Evolutionary conservation across 2,888 invertebrate species (phyloP), one percentile per base, ranked within the genome.

Genomic region (Cyclophora albipunctata): DNA sequence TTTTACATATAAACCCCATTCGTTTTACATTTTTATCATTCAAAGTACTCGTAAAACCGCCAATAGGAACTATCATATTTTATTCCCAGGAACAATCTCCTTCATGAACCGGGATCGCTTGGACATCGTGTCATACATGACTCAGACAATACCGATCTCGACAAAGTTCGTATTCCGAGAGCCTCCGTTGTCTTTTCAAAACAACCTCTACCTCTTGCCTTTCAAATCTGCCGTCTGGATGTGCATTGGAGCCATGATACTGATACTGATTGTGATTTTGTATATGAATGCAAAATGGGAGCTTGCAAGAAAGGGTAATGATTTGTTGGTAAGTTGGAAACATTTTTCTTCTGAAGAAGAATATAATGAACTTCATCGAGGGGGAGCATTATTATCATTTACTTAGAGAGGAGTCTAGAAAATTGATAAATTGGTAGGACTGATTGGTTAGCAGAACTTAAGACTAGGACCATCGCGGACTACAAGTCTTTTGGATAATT

Each of bases 151-250:
- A 1, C 71, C 75, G 6, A 67, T 82, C 0, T 66, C 66, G 3
- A 65, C 87, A 0, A 83, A 75, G 52, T 92, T 93, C 60, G 80
- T 93, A 45, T 93, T 93, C 68, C 89, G 91, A 4, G 90, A 91
- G 51, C 93, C 93, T 1, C 89, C 92, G 3, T 74, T 93, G 4
- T 92, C 93, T 0, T 90, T 90, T 51, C 90, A 92, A 4, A 89
- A 90, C 55, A 94, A 93, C 67, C 84, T 94, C 51, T 93, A 91
- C 64, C 74, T 89, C 1, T 71, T 93, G 41, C 92, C 93, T 0
- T 93, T 93, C 64, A 84, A 88, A 41, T 75, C 73, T 3, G 67
- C 76, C 0, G 93, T 93, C 1, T 93, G 93, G 93, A 71, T 89
- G 42, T 84, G 89, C 41, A 78, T 85, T 41, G 82, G 81, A 0